Base-by-base conservation (phyloP, 2,888 invertebrate species). In the Chirona hameri region DNA sequence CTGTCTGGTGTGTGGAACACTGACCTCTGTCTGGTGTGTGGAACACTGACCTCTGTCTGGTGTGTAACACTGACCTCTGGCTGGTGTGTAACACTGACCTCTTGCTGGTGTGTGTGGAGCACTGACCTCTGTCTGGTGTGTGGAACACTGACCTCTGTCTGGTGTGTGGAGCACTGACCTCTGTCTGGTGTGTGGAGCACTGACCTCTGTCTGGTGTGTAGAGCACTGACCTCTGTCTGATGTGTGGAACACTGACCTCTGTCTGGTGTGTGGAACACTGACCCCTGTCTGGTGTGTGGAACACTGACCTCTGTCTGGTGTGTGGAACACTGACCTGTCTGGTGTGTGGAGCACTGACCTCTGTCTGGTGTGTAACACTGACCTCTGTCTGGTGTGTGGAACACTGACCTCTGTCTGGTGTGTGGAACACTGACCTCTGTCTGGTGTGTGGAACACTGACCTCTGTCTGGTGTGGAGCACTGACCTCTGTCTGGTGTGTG, bases 61-160 rank as follows among this genome's bases (percentile, higher is more conserved):
- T 97, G 97, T 31, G 93, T 92, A 94, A 89, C 97, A 97, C 89
- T 96, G 83, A 97, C 95, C 89, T 97, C 97, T 86, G 96, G 90
- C 84, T 96, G 90, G 88, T 96, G 96, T 39, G 39, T 2, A 39
- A 7, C 39, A 39, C 39, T 39, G 39, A 39, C 39, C 39, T 39
- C 39, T 39, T 2, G 2, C 39, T 39, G 39, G n/a, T n/a, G 39
- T 39, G 39, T 39, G 39, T 39, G 39, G 39, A 39, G 39, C 39
- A 39, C 39, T 39, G 39, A 39, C 39, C 39, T 39, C 39, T 39
- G 39, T 39, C 39, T 39, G 39, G 39, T 39, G 39, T 39, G 39
- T 39, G 39, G 39, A 39, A 7, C 39, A 39, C 39, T 39, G 39
- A 39, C 39, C 39, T 39, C 39, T 39, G 39, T 39, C 39, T 39